Base-by-base conservation (phyloP, 2,888 invertebrate genomes). In the Nipponacmea schrenckii region DNA sequence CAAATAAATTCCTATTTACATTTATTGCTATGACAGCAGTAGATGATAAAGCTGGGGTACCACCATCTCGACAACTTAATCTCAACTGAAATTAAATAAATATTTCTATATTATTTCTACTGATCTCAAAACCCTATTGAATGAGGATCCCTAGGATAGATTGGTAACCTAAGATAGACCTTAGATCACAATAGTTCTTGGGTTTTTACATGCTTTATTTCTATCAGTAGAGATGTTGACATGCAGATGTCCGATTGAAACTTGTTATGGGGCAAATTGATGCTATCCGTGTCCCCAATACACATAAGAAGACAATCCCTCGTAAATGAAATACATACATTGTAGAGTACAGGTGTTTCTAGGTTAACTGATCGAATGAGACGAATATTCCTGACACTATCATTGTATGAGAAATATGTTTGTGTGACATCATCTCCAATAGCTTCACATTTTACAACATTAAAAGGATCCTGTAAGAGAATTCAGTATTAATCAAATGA, bases 401-500 rank as follows among this genome's bases (percentile, higher is more conserved):
- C 64, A 72, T 85, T 76, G 48, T 86, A 80, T n/a, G 62, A 31
- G 75, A 86, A 86, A 75, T 75, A 84, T 7, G 74, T 77, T 15
- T 82, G 74, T 17, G 85, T 80, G 1, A 82, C 66, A 68, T 83
- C 84, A 74, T 85, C 85, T 15, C 86, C 86, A 70, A 84, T 83
- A 48, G 86, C 83, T 10, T 74, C 74, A 71, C 83, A 84, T 0
- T 70, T 75, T 17, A 86, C 74, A 24, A 78, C 77, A 72, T 84
- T 84, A 75, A 81, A 86, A 31, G 85, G 85, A 62, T 69, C 70
- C 86, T 85, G 79, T 3, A 77, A 78, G 50, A 39, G 24, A 70
- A 17, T 17, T 64, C 26, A 27, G 50, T 46, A 24, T 66, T n/a
- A 39, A 24, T 44, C 15, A 15, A 20, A 26, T 26, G n/a, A n/a